Evolutionary conservation across 2,113 vertebrate species (phyloP).

Genomic region (Tursiops truncatus): DNA sequence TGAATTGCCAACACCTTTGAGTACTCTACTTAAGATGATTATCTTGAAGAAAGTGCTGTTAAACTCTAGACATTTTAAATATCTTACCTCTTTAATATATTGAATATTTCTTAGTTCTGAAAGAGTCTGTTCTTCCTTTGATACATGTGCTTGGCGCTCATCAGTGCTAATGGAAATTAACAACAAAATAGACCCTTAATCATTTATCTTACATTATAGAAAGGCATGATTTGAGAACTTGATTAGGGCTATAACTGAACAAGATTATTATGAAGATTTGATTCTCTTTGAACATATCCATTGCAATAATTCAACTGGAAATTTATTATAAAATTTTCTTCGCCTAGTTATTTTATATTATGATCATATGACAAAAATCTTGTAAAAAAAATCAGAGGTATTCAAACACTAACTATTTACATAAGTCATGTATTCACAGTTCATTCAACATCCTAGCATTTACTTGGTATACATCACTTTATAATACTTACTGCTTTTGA

Average conservation of each 20-base stretch:
- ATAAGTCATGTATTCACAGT: background rate
- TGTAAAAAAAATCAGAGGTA: background rate
- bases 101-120: slow-evolving; percentile 34
- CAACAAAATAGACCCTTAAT: slow-evolving; percentile 74
- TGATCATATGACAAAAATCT: background rate
- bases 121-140: slow-evolving; percentile 39
- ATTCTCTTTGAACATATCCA: slow-evolving; percentile 47
- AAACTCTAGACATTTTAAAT: slow-evolving; percentile 32
- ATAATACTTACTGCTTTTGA: background rate
- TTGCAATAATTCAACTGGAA: slow-evolving; percentile 43
- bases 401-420: background rate
- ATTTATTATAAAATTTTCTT: slow-evolving; percentile 18
- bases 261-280: slow-evolving; percentile 60
- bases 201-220: slow-evolving; percentile 66
- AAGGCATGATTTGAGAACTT: slow-evolving; percentile 62
- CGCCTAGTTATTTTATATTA: background rate
- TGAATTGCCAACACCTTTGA: background rate
- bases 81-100: slow-evolving; percentile 19
- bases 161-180: slow-evolving; percentile 73
- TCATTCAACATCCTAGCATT: background rate
- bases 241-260: slow-evolving; percentile 67
- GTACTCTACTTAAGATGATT: background rate
- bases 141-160: slow-evolving; percentile 56
- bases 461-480: background rate
- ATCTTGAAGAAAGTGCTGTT: background rate